Percentiles rank a stretch among this genome's conserved stretches.
Conservation (phyloP, 2,888 invertebrate genomes). For the Pediacus dermestoides region DNA sequence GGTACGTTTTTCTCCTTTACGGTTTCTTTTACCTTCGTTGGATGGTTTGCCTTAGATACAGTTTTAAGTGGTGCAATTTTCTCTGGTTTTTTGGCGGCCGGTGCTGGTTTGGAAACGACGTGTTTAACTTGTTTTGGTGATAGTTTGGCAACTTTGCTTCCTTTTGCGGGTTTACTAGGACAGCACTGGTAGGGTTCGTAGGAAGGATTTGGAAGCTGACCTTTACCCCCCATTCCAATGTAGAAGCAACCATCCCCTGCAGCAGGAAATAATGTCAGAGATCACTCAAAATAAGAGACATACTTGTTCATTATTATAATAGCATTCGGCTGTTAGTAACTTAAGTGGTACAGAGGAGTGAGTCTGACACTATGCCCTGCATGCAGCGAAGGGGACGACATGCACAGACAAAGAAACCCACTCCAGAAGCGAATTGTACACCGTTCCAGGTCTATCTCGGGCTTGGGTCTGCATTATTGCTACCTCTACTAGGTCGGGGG, state of each 20-base stretch:
- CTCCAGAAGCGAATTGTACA: slow-evolving; percentile 36
- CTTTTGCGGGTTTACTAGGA: slow-evolving; percentile 77
- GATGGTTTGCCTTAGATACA: slow-evolving; percentile 38
- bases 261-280: slow-evolving; percentile 71
- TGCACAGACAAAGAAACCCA: slow-evolving; percentile 45
- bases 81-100: slow-evolving; percentile 41
- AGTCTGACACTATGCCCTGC: slow-evolving; percentile 52
- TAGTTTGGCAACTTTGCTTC: slow-evolving; percentile 77
- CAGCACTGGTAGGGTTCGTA: slow-evolving; percentile 92
- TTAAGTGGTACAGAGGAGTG: slow-evolving; percentile 39
- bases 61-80: slow-evolving; percentile 47
- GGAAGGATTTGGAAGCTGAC: slow-evolving; percentile 68
- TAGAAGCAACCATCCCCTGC: slow-evolving; percentile 96
- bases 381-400: slow-evolving; percentile 40
- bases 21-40: slow-evolving; percentile 30
- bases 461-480: too few relatives aligned
- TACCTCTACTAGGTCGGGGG: slow-evolving; percentile 32
- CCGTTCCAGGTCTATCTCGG: slow-evolving; percentile 2
- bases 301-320: slow-evolving; percentile 26
- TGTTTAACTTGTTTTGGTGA: slow-evolving; percentile 34
- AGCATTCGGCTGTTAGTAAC: slow-evolving; percentile 41
- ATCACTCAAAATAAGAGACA: slow-evolving; percentile 11
- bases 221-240: slow-evolving; percentile 90
- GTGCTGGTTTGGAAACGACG: background rate
- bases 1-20: slow-evolving; percentile 49